Evolutionary conservation across 2,888 invertebrate species (phyloP), one percentile per base, ranked within the genome.

Genomic region (Leptinotarsa peninsularis): DNA sequence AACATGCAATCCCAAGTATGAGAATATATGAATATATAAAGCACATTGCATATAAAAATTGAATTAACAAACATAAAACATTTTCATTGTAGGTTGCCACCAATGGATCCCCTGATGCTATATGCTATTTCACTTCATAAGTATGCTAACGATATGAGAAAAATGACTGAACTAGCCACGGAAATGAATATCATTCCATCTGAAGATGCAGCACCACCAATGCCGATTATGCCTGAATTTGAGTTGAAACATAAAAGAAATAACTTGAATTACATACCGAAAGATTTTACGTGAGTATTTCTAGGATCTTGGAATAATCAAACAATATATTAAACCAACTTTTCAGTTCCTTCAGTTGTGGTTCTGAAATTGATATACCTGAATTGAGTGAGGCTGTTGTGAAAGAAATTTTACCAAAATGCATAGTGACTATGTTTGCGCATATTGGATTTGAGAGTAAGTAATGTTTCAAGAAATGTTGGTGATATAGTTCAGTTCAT

Each of bases 401-500:
- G 5, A 86, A 84, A 78, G 81, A 87, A 73, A 82, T 90, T 72
- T 83, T 91, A 69, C 87, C 84, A 58, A 90, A 91, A 82, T 86
- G 89, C 70, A 87, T 90, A n/a, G 89, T 88, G 54, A 86, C 89
- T 68, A 83, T 91, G 79, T 85, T 90, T 79, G 90, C 91, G 52
- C 91, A 91, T 79, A 88, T 90, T 75, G 91, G 91, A 73, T 91
- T 87, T 85, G 90, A 91, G 85, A 89, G 89, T 88, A 85, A 78
- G 80, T 79, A 54, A 49, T 63, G 43, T 10, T 33, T 33, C 33
- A 67, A 17, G 60, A 52, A 75, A 18, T 66, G 72, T 27, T 72
- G 66, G 60, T 75, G 18, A 18, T 58, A 14, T 23, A 21, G 18
- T 10, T 21, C 14, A 58, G 14, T 4, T 58, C 4, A 10, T 56